Conservation (phyloP, 2,113 vertebrate species). For the Anolis sagrei region DNA sequence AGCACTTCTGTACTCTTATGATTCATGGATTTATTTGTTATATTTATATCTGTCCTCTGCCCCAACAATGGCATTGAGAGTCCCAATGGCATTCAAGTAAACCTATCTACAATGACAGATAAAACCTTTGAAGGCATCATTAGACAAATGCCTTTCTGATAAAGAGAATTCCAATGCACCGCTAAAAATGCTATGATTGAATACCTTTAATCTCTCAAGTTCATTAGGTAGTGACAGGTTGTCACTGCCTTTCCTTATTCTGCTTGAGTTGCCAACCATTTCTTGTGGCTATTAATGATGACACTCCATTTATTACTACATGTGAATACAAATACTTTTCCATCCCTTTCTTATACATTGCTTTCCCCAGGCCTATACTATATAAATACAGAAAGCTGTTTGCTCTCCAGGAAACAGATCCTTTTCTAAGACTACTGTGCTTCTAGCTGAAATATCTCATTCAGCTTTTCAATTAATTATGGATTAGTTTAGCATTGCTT, state of each 20-base stretch:
- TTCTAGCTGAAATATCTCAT: conserved; percentile 14
- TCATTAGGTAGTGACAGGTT: conserved; percentile 60
- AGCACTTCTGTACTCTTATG: conserved; percentile 1
- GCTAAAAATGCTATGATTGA: conserved; percentile 62
- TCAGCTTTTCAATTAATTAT: conserved; percentile 5
- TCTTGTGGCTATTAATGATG: conserved; percentile 57
- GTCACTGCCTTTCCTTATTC: conserved; percentile 54
- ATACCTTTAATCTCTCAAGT: conserved; percentile 52
- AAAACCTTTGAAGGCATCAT: conserved; percentile 51
- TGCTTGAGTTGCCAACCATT: conserved; percentile 58
- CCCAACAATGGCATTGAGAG: background rate
- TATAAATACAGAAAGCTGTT: conserved; percentile 36
- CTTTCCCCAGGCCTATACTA: background rate
- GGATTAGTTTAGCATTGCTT: background rate
- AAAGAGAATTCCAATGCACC: conserved; percentile 64
- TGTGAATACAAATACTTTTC: conserved; percentile 59
- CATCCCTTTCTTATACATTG: conserved; percentile 17
- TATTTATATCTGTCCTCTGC: background rate
- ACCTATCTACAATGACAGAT: conserved; percentile 39
- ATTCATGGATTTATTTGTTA: background rate
- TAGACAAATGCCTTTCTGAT: conserved; percentile 71
- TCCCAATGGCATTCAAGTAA: background rate
- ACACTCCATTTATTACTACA: conserved; percentile 62
- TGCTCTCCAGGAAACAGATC: background rate
- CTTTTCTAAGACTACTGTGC: background rate